These are phyloP conservation scores for Takifugu flavidus DNA, from an alignment of 2,113 vertebrate species.

Conservation along the genomic window DNA sequence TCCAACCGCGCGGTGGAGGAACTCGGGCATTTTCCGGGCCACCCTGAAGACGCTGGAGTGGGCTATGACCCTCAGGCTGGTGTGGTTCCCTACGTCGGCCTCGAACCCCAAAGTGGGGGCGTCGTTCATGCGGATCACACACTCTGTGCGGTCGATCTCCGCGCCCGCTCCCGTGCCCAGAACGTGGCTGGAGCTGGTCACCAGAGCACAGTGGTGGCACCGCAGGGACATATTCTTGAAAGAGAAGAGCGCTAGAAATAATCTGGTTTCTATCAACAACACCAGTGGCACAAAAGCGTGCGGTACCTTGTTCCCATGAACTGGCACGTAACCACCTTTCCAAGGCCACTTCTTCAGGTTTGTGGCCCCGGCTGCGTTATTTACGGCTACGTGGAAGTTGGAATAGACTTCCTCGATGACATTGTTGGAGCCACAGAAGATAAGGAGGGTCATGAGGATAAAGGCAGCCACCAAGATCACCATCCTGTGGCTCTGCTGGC, in stretches of 20 bases:
- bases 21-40: slow-evolving; percentile 83
- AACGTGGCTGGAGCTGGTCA: slow-evolving; percentile 97
- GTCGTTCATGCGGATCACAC: slow-evolving; percentile 96
- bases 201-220: slow-evolving; percentile 84
- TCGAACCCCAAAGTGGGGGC: slow-evolving; percentile 86
- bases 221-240: slow-evolving; percentile 83
- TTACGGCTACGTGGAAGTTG: slow-evolving; percentile 58
- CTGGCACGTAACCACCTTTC: slow-evolving; percentile 78
- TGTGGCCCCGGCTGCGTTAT: slow-evolving; percentile 57
- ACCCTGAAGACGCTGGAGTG: slow-evolving; percentile 93
- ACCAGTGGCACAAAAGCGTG: not conserved
- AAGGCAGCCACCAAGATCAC: slow-evolving; percentile 84
- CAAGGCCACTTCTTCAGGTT: slow-evolving; percentile 86
- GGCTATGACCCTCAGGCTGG: slow-evolving; percentile 88
- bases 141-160: slow-evolving; percentile 83
- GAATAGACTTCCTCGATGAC: slow-evolving; percentile 74
- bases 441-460: slow-evolving; percentile 87
- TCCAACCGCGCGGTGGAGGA: slow-evolving; percentile 77
- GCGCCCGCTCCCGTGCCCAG: slow-evolving; percentile 81
- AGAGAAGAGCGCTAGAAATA: not conserved
- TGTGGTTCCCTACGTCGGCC: slow-evolving; percentile 85
- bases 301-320: slow-evolving; percentile 88
- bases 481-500: slow-evolving; percentile 81
- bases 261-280: not conserved
- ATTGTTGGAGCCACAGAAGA: slow-evolving; percentile 92